Conservation (phyloP, 2,888 invertebrate species). For the Gymnosoma rotundatum region DNA sequence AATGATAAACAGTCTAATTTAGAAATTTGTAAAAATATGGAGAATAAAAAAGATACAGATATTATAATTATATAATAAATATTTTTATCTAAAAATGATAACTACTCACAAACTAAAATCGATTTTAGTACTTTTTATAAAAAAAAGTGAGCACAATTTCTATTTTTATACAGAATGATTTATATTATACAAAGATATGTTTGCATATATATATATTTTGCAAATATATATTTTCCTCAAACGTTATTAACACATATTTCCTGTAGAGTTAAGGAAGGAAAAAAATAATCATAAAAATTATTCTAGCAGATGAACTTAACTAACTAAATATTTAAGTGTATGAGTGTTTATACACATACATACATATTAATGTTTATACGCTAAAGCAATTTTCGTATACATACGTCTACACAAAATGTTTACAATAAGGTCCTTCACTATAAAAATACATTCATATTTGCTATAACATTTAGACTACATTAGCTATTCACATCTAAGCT, state of each 20-base stretch:
- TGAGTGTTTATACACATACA: background rate
- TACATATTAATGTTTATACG: background rate
- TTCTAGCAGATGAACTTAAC: slow-evolving; percentile 72
- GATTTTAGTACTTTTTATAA: too few species aligned
- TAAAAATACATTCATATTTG: background rate
- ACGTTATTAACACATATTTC: slow-evolving; percentile 73
- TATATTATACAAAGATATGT: background rate
- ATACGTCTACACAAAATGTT: background rate
- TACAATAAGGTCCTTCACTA: background rate
- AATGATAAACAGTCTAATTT: too few species aligned
- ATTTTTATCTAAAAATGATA: too few species aligned
- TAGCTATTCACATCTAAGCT: background rate
- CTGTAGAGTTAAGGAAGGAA: slow-evolving; percentile 76
- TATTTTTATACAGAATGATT: too few species aligned
- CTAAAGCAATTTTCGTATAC: background rate
- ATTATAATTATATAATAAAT: too few species aligned
- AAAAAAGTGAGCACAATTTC: too few species aligned
- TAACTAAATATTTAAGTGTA: slow-evolving; percentile 10
- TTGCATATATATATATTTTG: background rate
- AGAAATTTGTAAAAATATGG: too few species aligned
- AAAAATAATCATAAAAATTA: slow-evolving; percentile 81
- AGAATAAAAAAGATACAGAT: too few species aligned
- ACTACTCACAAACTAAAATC: too few species aligned
- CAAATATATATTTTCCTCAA: background rate
- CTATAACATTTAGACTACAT: background rate